A percentile compares a stretch with the other conserved stretches of the same genome.
phyloP scores from a whole-genome alignment of 1,140 invertebrate species.

The Scaptomyza montana region DNA sequence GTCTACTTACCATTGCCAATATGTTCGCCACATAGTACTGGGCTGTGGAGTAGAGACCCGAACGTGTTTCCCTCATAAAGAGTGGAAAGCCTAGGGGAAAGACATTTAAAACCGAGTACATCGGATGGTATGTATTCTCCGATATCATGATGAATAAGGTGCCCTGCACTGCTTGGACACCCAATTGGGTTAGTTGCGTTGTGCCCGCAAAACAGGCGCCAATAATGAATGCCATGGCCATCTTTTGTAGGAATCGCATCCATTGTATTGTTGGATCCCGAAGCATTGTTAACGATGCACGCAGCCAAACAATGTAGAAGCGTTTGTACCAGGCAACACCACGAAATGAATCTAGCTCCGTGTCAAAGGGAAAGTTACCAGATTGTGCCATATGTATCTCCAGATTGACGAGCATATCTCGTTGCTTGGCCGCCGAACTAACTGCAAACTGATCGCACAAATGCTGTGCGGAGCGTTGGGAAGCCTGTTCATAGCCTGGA shows the following conservation, averaged over 20 bases:
- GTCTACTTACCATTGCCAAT: constrained; percentile 88
- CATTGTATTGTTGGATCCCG: constrained; percentile 90
- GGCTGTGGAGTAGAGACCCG: constrained; percentile 89
- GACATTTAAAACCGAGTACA: constrained; percentile 91
- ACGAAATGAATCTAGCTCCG: constrained; percentile 84
- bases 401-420: constrained; percentile 88
- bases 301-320: constrained; percentile 88
- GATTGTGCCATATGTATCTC: constrained; percentile 86
- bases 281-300: constrained; percentile 88
- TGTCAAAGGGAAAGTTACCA: constrained; percentile 78
- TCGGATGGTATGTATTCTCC: constrained; percentile 94
- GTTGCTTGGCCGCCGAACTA: constrained; percentile 89
- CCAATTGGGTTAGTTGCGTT: constrained; percentile 88
- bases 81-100: constrained; percentile 92
- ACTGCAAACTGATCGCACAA: constrained; percentile 91
- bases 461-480: constrained; percentile 87
- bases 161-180: constrained; percentile 91
- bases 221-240: constrained; percentile 91
- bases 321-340: constrained; percentile 87
- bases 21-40: constrained; percentile 91
- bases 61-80: constrained; percentile 90
- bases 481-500: constrained; percentile 89
- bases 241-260: constrained; percentile 89
- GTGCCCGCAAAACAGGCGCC: constrained; percentile 91
- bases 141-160: constrained; percentile 92